Evolutionary conservation across 2,888 invertebrate genomes (phyloP).

Genomic region (Drosophila infuscata): DNA sequence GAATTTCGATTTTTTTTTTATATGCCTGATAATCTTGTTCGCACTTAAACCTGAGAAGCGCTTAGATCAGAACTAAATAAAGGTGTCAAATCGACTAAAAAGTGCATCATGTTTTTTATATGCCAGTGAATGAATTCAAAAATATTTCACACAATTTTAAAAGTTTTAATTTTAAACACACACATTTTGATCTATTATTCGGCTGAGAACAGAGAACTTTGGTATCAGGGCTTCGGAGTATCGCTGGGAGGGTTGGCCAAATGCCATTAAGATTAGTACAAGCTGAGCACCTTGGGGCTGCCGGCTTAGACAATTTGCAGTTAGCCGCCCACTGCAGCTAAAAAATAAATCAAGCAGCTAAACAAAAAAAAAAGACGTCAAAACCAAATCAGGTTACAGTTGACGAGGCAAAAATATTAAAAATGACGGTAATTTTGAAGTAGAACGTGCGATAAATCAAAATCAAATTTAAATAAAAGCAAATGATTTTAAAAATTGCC

Average conservation of each 20-base stretch:
- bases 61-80: conserved; percentile 11
- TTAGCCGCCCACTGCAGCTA: conserved; percentile 6
- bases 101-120: too few relatives aligned
- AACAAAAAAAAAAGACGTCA: not conserved
- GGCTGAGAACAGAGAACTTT: not conserved
- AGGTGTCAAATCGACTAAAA: too few relatives aligned
- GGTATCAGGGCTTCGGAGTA: not conserved
- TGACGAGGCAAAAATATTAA: not conserved
- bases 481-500: conserved; percentile 16
- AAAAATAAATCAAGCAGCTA: not conserved
- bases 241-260: not conserved
- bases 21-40: conserved; percentile 37
- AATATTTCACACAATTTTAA: conserved; percentile 15
- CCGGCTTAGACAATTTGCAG: conserved; percentile 1
- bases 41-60: conserved; percentile 4
- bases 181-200: not conserved
- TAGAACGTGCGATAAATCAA: conserved; percentile 6
- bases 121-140: conserved; percentile 26
- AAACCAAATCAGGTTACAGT: not conserved
- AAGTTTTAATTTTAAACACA: not conserved
- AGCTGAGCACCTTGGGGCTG: conserved; percentile 20
- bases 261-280: conserved; percentile 38
- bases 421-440: not conserved
- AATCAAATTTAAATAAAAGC: conserved; percentile 32
- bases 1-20: not conserved